Evolutionary conservation across 2,888 invertebrate genomes (phyloP), one percentile per base, ranked within the genome.

Genomic region (Tachina fera): DNA sequence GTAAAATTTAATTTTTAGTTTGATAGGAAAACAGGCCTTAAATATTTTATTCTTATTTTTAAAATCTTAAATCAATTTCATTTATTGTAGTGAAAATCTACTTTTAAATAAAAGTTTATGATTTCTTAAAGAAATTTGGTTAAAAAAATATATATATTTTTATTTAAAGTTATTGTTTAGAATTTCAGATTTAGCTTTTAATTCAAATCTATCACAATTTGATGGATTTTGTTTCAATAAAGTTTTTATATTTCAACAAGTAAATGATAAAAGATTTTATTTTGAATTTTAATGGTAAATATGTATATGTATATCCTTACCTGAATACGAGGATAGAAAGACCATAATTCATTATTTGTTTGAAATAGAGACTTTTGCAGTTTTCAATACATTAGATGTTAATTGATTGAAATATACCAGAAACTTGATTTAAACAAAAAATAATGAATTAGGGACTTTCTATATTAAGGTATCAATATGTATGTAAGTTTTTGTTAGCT

Each of bases 131-230:
- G 31, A 31, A 6, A 6, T 31, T 31, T 0, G 31, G 5, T 31
- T 31, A 83, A 76, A 83, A 65, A n/a, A n/a, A 56, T 75, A 41
- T 60, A 53, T 39, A 13, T 78, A 41, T 60, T 71, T 53, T 19
- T 14, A 56, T 60, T 58, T 45, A 67, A 16, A 39, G 11, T 6
- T 71, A 61, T 77, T 63, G 39, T 84, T 75, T 81, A 83, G 60
- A 70, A 74, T 74, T 71, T 41, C 14, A 41, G 71, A 51, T 61
- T 58, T 65, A 39, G 19, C 6, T 53, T 65, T 71, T 72, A 60
- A 63, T 68, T 63, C 39, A 70, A 81, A 82, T 76, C 86, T 86
- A 86, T 83, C 83, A 86, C 83, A 83, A 86, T 61, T 76, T 70
- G 51, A 80, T 79, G 58, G 72, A 82, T 74, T 82, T 67, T 71